phyloP scores from a whole-genome alignment of 2,888 invertebrate species.

The Scaptomyza cyrtandrae region DNA sequence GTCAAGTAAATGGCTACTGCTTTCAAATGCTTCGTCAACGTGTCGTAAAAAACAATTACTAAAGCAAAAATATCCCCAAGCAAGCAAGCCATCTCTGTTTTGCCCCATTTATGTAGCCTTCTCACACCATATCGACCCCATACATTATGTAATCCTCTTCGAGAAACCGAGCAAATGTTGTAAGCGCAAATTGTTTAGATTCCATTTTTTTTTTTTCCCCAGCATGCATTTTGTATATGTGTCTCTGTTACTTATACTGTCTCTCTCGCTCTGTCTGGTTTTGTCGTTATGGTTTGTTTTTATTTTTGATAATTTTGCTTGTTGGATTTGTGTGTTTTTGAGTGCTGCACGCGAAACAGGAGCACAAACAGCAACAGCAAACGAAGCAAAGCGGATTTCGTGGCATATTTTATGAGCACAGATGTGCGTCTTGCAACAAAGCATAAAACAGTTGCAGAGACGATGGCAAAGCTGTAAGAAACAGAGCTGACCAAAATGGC shows the following conservation, averaged over 20 bases:
- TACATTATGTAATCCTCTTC: conserved; percentile 61
- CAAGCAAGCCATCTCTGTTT: conserved; percentile 10
- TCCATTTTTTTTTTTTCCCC: conserved; percentile 13
- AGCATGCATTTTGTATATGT: conserved; percentile 56
- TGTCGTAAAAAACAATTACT: conserved; percentile 67
- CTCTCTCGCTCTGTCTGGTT: conserved; percentile 10
- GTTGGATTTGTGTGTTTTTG: conserved; percentile 56
- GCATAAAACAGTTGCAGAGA: background rate
- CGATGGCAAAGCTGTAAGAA: background rate
- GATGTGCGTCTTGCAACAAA: conserved; percentile 44
- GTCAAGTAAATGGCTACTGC: conserved; percentile 35
- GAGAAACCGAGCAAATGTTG: conserved; percentile 50
- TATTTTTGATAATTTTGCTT: conserved; percentile 73
- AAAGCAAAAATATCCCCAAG: conserved; percentile 37
- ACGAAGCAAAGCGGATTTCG: conserved; percentile 56
- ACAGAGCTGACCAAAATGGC: conserved; percentile 34
- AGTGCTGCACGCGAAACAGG: conserved; percentile 31
- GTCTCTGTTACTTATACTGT: background rate
- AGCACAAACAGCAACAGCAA: conserved; percentile 4
- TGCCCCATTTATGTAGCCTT: conserved; percentile 10
- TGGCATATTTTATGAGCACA: conserved; percentile 67
- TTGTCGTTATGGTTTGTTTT: conserved; percentile 37
- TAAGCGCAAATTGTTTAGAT: conserved; percentile 72
- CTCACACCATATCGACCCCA: background rate
- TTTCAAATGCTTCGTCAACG: conserved; percentile 18